Conservation (phyloP, 64 coral and sea anemone species). For the Montipora capricornis region DNA sequence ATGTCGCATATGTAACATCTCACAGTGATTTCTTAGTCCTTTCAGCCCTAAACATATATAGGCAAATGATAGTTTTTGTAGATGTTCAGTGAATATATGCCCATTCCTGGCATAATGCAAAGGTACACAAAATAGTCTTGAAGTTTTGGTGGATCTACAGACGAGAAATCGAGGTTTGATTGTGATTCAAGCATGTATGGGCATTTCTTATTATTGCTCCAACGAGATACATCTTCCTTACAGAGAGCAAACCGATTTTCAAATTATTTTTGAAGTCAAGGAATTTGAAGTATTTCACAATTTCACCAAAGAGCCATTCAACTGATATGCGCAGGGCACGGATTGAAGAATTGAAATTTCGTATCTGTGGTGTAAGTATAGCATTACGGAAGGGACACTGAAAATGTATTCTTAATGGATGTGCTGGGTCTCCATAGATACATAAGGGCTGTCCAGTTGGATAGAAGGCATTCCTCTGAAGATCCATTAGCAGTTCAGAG, state of each 20-base stretch:
- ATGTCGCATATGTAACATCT: too few species aligned
- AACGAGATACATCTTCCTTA: neutral
- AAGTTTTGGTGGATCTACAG: neutral
- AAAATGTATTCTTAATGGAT: neutral
- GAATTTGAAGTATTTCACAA: neutral
- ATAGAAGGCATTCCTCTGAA: neutral
- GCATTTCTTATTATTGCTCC: neutral
- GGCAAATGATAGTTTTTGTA: too few species aligned
- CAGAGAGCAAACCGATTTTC: neutral
- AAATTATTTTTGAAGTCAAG: neutral
- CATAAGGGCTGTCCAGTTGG: neutral
- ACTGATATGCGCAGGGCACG: neutral
- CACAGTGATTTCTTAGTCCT: too few species aligned
- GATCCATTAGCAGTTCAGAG: neutral
- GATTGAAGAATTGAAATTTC: neutral
- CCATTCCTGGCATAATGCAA: neutral
- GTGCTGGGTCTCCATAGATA: neutral
- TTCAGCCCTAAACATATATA: too few species aligned
- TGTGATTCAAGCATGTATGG: neutral
- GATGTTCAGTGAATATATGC: too few species aligned
- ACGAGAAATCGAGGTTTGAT: neutral
- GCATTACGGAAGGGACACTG: neutral
- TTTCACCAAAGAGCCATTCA: neutral
- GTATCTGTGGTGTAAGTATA: neutral
- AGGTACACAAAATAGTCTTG: neutral